Evolutionary conservation across 1,140 invertebrate species (phyloP).

Genomic region (Leptoteleia sp.): DNA sequence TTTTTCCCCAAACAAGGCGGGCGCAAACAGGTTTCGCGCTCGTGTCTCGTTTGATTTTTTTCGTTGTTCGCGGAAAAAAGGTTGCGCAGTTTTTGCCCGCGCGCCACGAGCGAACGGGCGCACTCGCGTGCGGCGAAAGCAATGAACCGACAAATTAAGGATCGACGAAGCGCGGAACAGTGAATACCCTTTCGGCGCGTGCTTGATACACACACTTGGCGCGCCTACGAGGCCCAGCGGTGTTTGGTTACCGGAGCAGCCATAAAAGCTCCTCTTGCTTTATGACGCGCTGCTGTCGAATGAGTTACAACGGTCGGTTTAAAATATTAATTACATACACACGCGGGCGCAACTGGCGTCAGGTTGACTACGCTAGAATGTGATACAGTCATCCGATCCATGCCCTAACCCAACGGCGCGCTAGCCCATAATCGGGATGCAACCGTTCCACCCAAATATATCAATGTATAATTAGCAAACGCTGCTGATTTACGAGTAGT

Average conservation of each 20-base stretch:
- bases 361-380: slow-evolving; percentile 64
- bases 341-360: slow-evolving; percentile 56
- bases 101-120: slow-evolving; percentile 21
- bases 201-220: slow-evolving; percentile 62
- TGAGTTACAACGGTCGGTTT: slow-evolving; percentile 66
- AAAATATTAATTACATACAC: slow-evolving; percentile 69
- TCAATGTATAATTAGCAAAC: slow-evolving; percentile 37
- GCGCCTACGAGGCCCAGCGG: slow-evolving; percentile 35
- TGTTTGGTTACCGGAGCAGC: slow-evolving; percentile 65
- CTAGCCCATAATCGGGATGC: slow-evolving; percentile 36
- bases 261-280: slow-evolving; percentile 63
- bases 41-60: no score
- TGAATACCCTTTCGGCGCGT: slow-evolving; percentile 69
- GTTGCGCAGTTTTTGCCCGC: slow-evolving; percentile 45
- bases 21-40: slow-evolving; percentile 16
- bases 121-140: slow-evolving; percentile 41
- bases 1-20: slow-evolving; percentile 8
- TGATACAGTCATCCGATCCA: slow-evolving; percentile 63
- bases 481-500: slow-evolving; percentile 41
- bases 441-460: background rate
- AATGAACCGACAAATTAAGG: slow-evolving; percentile 67
- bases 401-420: slow-evolving; percentile 58
- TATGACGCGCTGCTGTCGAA: slow-evolving; percentile 62
- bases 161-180: slow-evolving; percentile 53
- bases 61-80: no score